Conservation (phyloP, 2,113 vertebrate genomes). For the Hucho hucho region DNA sequence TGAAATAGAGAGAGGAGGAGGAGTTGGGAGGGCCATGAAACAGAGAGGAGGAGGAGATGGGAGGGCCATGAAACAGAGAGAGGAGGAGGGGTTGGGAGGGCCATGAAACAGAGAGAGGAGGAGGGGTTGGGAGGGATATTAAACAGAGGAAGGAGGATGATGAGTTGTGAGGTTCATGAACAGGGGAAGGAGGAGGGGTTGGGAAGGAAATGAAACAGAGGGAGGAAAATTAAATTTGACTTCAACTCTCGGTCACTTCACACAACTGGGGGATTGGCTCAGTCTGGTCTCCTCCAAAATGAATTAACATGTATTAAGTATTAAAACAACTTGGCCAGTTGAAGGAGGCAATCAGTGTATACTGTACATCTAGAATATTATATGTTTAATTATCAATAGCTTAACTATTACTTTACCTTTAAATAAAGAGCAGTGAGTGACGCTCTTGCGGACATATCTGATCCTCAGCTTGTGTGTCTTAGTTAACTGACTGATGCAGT, state of each 20-base stretch:
- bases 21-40: too few relatives aligned
- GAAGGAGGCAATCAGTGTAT: conserved; percentile 34
- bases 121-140: neutral
- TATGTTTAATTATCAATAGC: conserved; percentile 5
- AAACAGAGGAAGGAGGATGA: too few relatives aligned
- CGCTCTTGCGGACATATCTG: conserved; percentile 51
- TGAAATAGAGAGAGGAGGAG: too few relatives aligned
- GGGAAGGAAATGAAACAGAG: conserved; percentile 52
- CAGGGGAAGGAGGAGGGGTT: conserved; percentile 30
- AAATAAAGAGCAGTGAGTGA: conserved; percentile 53
- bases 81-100: too few relatives aligned
- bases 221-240: conserved; percentile 67
- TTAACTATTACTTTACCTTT: conserved; percentile 63
- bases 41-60: too few relatives aligned
- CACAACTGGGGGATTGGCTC: conserved; percentile 58
- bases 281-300: conserved; percentile 45
- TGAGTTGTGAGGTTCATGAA: too few relatives aligned
- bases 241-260: conserved; percentile 55
- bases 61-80: too few relatives aligned
- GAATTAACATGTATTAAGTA: conserved; percentile 72
- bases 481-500: conserved; percentile 44
- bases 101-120: conserved; percentile 19
- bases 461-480: conserved; percentile 58
- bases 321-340: conserved; percentile 55
- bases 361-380: neutral